Percentiles rank a stretch among this genome's conserved stretches.
These are phyloP conservation scores for Tenebrosternarchus preto DNA, from an alignment of 2,113 vertebrate species.

Conservation along the genomic window DNA sequence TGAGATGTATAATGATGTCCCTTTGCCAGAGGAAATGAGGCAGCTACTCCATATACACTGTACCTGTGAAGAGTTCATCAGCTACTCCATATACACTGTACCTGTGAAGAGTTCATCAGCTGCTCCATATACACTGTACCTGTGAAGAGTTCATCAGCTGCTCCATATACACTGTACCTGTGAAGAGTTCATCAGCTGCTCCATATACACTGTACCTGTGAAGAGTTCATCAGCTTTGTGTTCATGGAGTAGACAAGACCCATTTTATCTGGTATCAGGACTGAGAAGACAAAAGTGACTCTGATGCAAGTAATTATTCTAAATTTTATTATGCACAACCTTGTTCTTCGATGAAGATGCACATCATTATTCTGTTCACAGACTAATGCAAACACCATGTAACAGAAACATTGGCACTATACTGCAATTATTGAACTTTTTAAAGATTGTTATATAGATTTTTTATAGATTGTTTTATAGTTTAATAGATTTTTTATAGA, in stretches of 20 bases:
- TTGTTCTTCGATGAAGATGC: background rate
- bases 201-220: slow-evolving; percentile 7
- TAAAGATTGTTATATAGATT: no score
- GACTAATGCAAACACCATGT: background rate
- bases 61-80: slow-evolving; percentile 3
- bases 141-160: background rate
- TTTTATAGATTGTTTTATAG: no score
- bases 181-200: background rate
- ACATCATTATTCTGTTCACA: background rate
- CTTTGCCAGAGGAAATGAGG: background rate
- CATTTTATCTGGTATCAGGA: background rate
- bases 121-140: slow-evolving; percentile 4
- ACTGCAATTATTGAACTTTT: background rate
- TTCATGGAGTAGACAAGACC: background rate
- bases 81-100: background rate
- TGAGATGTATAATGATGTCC: background rate
- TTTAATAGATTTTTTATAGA: no score
- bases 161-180: slow-evolving; percentile 10
- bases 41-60: slow-evolving; percentile 1
- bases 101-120: background rate
- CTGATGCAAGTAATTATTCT: slow-evolving; percentile 4
- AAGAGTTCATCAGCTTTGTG: background rate
- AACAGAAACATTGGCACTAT: background rate
- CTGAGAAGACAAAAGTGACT: background rate
- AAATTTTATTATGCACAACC: background rate